Percentiles rank a stretch among this genome's conserved stretches.
Evolutionary conservation across 2,888 invertebrate species (phyloP).

Genomic region (Amorpha juglandis): DNA sequence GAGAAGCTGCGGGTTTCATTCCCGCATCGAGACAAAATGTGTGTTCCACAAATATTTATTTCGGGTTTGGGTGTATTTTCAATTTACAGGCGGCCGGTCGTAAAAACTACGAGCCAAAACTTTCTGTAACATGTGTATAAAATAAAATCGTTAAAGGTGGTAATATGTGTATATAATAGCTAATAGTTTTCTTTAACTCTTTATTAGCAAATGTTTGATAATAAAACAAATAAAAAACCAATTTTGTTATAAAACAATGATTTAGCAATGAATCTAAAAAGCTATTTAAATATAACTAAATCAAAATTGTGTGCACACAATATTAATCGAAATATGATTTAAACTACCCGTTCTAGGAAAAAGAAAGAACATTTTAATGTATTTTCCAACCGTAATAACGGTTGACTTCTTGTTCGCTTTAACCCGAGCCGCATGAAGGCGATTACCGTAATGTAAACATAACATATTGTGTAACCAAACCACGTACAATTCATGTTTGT

Average conservation of each 20-base stretch:
- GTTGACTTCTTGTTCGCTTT: slow-evolving; percentile 7
- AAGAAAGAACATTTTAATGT: slow-evolving; percentile 8
- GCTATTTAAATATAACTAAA: slow-evolving; percentile 2
- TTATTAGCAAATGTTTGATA: background rate
- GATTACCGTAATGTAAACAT: slow-evolving; percentile 14
- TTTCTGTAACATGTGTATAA: too few relatives aligned
- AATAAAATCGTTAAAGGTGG: too few relatives aligned
- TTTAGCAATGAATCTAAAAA: background rate
- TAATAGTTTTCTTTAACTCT: background rate
- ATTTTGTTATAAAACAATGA: background rate
- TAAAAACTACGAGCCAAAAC: too few relatives aligned
- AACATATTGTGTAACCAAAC: background rate
- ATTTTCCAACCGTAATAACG: slow-evolving; percentile 11
- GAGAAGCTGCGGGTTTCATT: too few relatives aligned
- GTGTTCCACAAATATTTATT: too few relatives aligned
- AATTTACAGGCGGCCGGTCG: too few relatives aligned
- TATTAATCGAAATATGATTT: slow-evolving; percentile 21
- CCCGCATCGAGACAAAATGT: too few relatives aligned
- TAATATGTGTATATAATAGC: too few relatives aligned
- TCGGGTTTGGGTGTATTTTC: too few relatives aligned
- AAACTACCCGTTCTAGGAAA: slow-evolving; percentile 2
- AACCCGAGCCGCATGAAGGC: slow-evolving; percentile 5
- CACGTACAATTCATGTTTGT: too few relatives aligned
- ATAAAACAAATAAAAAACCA: background rate
- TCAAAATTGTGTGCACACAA: slow-evolving; percentile 4